phyloP scores from a whole-genome alignment of 2,797 vertebrate genomes.

The Chaenodraco wilsoni region DNA sequence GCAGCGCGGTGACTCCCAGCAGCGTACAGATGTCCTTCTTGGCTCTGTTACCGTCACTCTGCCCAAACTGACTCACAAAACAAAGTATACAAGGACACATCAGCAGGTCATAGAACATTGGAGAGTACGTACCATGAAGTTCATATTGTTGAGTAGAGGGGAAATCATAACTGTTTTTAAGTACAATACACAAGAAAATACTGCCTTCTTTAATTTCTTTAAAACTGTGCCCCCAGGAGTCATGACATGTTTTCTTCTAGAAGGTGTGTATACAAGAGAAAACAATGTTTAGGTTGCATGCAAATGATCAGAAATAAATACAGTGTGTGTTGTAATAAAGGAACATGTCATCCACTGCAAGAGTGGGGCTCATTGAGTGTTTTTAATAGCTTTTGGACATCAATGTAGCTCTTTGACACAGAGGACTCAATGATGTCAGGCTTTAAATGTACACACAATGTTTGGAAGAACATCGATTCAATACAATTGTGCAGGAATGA shows the following conservation, averaged over 20 bases:
- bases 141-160: neutral
- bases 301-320: too few species aligned
- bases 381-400: too few species aligned
- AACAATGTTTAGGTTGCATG: neutral
- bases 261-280: neutral
- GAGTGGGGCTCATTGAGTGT: too few species aligned
- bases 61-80: conserved; percentile 5
- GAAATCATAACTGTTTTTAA: neutral
- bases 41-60: conserved; percentile 42
- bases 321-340: too few species aligned
- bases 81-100: neutral
- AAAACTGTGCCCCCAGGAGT: neutral
- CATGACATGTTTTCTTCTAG: neutral
- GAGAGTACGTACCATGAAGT: neutral
- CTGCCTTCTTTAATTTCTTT: neutral
- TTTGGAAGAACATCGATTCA: too few species aligned
- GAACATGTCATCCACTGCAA: too few species aligned
- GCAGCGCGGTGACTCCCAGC: conserved; percentile 76
- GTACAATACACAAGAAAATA: neutral
- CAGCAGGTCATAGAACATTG: neutral
- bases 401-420: too few species aligned
- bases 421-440: too few species aligned
- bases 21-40: conserved; percentile 67
- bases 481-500: too few species aligned
- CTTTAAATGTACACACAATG: too few species aligned